phyloP scores from a whole-genome alignment of 2,113 vertebrate genomes.

The Trachemys scripta region DNA sequence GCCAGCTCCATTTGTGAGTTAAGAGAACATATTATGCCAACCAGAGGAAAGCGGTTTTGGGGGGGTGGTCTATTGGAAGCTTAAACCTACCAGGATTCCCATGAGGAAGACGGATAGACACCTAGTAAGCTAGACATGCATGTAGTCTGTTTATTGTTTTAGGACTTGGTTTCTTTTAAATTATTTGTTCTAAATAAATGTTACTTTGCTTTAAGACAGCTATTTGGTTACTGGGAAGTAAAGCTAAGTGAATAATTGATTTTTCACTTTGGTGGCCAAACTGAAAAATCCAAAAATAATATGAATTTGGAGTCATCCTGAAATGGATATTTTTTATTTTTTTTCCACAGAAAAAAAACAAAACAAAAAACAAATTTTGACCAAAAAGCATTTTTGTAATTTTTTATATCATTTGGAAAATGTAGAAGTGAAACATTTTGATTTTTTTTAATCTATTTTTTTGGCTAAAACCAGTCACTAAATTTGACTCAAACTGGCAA shows the following conservation, averaged over 20 bases:
- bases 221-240: no score
- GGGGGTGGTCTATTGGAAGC: no score
- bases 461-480: neutral
- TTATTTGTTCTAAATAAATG: no score
- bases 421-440: neutral
- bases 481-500: neutral
- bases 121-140: neutral
- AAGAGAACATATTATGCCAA: no score
- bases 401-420: neutral
- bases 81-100: neutral
- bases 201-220: no score
- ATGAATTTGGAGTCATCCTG: no score
- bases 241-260: neutral
- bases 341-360: neutral
- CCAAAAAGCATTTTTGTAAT: neutral
- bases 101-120: neutral
- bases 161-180: no score
- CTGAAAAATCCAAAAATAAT: neutral
- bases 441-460: neutral
- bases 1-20: no score
- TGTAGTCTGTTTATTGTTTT: neutral
- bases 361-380: neutral
- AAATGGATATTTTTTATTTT: no score
- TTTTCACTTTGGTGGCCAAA: neutral
- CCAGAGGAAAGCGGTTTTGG: no score